These are phyloP conservation scores for Athene noctua DNA, from an alignment of 2,113 vertebrate species.

Conservation along the genomic window DNA sequence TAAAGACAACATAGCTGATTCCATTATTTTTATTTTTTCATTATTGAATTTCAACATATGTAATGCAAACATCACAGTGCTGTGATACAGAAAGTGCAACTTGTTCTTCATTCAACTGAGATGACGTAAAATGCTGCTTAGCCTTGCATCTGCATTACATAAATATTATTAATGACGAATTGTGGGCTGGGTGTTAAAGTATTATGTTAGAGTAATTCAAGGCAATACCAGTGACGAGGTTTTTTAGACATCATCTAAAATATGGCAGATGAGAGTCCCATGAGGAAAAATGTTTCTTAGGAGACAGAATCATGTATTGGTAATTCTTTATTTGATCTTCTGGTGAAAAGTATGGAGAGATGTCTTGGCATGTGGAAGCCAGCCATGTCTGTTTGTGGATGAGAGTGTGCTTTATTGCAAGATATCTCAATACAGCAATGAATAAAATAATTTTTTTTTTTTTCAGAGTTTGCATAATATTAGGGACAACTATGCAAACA, in stretches of 20 bases:
- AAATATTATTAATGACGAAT: slow-evolving; percentile 11
- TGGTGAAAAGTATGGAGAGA: neutral
- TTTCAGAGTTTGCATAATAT: neutral
- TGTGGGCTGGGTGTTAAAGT: neutral
- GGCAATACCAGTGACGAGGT: neutral
- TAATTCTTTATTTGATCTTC: neutral
- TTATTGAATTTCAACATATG: neutral
- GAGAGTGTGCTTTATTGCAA: neutral
- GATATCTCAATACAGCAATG: neutral
- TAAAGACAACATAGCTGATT: neutral
- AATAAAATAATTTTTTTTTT: neutral
- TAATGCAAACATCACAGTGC: neutral
- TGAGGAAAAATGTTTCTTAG: neutral
- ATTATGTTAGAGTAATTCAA: neutral
- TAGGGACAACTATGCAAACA: neutral
- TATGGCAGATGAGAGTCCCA: neutral
- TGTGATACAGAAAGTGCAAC: neutral
- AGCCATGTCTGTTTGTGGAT: neutral
- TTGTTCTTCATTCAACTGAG: neutral
- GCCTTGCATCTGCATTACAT: neutral
- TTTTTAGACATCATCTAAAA: neutral
- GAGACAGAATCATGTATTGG: neutral
- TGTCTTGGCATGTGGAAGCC: neutral
- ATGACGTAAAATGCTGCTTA: neutral
- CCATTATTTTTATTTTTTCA: neutral